Evolutionary conservation across 2,888 invertebrate species (phyloP).

Genomic region (Arge pagana): DNA sequence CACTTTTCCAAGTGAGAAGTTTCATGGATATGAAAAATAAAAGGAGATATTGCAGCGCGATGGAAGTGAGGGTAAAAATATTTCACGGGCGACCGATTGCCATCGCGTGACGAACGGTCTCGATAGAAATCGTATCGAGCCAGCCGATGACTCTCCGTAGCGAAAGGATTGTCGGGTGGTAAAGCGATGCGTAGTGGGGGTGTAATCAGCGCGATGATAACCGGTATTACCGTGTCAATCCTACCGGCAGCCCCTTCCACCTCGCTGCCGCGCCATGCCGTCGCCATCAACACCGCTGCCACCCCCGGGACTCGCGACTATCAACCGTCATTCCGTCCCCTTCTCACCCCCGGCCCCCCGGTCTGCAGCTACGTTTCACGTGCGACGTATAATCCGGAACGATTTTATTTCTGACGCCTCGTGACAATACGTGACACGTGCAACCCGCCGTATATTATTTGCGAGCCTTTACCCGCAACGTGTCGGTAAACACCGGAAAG

Average conservation of each 20-base stretch:
- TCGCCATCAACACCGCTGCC: too few relatives aligned
- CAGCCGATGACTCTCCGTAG: not conserved
- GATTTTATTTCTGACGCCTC: constrained; percentile 16
- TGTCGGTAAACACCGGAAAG: constrained; percentile 10
- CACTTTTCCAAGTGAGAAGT: too few relatives aligned
- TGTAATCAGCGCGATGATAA: constrained; percentile 53
- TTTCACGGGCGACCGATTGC: not conserved
- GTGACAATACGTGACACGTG: constrained; percentile 12
- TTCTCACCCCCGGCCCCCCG: constrained; percentile 16
- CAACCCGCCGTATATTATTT: constrained; percentile 8
- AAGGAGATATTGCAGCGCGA: not conserved
- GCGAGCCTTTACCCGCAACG: constrained; percentile 5
- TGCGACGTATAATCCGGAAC: constrained; percentile 21
- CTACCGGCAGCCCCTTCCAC: constrained; percentile 38
- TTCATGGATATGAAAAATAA: not conserved
- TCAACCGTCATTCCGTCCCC: constrained; percentile 16
- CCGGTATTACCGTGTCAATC: constrained; percentile 52
- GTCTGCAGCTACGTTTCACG: constrained; percentile 25
- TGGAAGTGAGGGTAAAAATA: not conserved
- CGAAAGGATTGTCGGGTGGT: constrained; percentile 13
- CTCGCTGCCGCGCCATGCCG: too few relatives aligned
- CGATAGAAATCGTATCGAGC: not conserved
- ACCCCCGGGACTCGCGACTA: constrained; percentile 15
- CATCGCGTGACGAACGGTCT: not conserved
- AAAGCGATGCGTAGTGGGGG: constrained; percentile 31